Base-by-base conservation (phyloP, 2,113 vertebrate species). In the Periophthalmodon schlosseri region DNA sequence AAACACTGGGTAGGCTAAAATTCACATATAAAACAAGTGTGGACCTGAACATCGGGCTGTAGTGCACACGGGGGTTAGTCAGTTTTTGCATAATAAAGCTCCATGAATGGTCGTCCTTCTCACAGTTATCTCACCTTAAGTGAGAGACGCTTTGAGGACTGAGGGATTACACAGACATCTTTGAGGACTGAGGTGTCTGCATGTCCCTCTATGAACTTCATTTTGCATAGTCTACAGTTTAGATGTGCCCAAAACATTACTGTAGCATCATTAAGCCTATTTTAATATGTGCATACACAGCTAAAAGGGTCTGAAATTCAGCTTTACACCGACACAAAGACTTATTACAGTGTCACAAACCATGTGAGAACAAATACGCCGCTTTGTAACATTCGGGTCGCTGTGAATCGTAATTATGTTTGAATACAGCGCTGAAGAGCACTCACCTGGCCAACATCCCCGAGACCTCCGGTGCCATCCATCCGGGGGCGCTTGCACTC, bases 401-500 rank as follows among this genome's bases (percentile, higher is more conserved):
- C 34, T 2, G 24, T 70, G 24, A 68, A 34, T 70, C 70, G 34
- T 39, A 28, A 1, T 36, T 70, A 47, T 57, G 63, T 75, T 18
- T 39, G 69, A 36, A 84, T 49, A 58, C 76, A 80, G 28, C 57
- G 11, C 60, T 34, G 16, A 24, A 56, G 5, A 20, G 36, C 54
- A 46, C 93, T 91, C 85, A 94, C 91, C 92, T 94, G 92, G 10
- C 93, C 92, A 65, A 93, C 79, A 73, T 95, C 94, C 24, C 81
- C 91, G 85, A 92, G 84, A 2, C 70, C 89, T 68, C 86, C 90
- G 0, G 91, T 75, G 21, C 93, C 93, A 83, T 95, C 94, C 77
- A 94, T 95, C 56, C 94, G 91, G 69, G 94, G 89, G 67, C 94
- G 91, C 79, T 95, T 95, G 90, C 94, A 94, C 76, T 95, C 94